phyloP scores from a whole-genome alignment of 2,113 vertebrate species.

The Microtus oregoni region DNA sequence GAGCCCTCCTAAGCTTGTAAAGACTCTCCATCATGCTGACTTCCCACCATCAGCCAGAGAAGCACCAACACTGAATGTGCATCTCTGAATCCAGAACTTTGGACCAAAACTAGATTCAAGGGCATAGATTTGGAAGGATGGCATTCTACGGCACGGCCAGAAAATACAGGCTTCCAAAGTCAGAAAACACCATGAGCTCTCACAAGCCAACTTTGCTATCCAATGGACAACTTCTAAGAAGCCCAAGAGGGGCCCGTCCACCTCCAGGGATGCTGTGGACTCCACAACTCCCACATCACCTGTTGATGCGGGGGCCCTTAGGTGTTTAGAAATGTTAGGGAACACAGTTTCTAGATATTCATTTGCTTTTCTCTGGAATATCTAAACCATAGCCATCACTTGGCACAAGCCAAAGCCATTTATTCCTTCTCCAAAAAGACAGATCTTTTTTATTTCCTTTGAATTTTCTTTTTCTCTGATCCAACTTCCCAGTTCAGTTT shows the following conservation, averaged over 20 bases:
- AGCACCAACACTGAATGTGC: background rate
- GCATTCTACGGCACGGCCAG: background rate
- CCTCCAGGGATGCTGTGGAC: background rate
- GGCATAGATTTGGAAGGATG: background rate
- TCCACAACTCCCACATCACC: background rate
- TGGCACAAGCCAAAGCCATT: background rate
- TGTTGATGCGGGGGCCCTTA: background rate
- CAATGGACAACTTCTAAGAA: background rate
- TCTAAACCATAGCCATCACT: background rate
- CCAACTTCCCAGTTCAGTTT: background rate
- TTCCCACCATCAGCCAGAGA: background rate
- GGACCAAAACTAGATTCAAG: background rate
- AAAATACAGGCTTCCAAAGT: background rate
- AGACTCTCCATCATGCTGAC: background rate
- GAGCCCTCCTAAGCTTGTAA: background rate
- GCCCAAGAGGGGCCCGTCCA: background rate
- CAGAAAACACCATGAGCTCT: background rate
- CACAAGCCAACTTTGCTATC: background rate
- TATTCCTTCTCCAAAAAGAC: background rate
- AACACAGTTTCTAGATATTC: background rate
- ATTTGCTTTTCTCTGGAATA: background rate
- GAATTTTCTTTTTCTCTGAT: background rate
- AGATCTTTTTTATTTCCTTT: constrained; percentile 11
- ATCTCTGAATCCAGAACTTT: background rate
- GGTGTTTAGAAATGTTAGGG: background rate